phyloP scores from a whole-genome alignment of 2,888 invertebrate genomes.

The Tupiocoris notatus region DNA sequence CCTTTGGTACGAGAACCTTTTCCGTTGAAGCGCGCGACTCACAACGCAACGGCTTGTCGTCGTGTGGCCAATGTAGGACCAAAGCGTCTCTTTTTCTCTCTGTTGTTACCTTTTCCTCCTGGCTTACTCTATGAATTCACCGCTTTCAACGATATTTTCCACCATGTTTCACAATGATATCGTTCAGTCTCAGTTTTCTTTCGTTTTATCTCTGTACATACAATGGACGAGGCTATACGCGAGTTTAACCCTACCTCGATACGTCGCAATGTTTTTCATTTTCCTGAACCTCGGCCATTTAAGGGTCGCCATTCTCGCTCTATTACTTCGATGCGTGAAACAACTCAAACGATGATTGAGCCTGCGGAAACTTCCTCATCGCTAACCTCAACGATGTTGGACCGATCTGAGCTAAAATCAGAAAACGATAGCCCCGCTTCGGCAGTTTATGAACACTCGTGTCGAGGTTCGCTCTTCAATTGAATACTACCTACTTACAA shows the following conservation, averaged over 20 bases:
- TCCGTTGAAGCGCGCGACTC: neutral
- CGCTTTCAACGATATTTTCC: neutral
- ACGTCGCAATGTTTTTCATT: neutral
- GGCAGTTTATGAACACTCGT: too few relatives aligned
- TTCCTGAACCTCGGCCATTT: too few relatives aligned
- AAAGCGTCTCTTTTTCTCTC: neutral
- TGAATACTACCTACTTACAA: too few relatives aligned
- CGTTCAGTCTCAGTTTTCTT: neutral
- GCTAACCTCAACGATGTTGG: too few relatives aligned
- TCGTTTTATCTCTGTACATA: neutral
- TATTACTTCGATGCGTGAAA: too few relatives aligned
- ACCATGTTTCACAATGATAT: neutral
- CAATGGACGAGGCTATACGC: neutral
- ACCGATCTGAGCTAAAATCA: too few relatives aligned
- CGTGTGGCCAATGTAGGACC: neutral
- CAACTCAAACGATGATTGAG: too few relatives aligned
- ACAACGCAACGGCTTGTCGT: neutral
- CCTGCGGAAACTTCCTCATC: too few relatives aligned
- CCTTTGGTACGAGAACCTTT: neutral
- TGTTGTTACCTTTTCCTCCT: neutral
- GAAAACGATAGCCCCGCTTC: too few relatives aligned
- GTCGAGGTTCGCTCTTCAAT: too few relatives aligned
- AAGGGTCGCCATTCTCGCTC: too few relatives aligned
- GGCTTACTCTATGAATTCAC: neutral
- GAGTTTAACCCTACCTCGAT: neutral